A percentile compares a stretch with the other conserved stretches of the same genome.
These are phyloP conservation scores for Podiceps cristatus DNA, from an alignment of 2,113 vertebrate species.

Conservation along the genomic window DNA sequence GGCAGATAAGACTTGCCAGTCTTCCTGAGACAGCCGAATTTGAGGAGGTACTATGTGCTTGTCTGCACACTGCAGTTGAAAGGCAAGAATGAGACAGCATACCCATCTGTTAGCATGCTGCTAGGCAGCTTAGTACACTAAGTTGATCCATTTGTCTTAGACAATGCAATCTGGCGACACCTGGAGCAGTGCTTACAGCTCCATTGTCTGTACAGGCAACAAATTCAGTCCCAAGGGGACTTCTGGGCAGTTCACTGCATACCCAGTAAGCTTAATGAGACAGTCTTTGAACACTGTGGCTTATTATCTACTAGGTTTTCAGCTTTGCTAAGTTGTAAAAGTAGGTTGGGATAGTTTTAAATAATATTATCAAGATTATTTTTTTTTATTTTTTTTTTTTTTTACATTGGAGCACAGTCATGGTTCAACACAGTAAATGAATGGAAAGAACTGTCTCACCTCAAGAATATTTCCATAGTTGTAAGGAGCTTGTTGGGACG, in stretches of 20 bases:
- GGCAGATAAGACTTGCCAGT: background rate
- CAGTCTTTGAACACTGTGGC: background rate
- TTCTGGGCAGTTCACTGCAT: background rate
- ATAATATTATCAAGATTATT: background rate
- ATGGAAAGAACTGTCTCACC: background rate
- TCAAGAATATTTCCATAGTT: background rate
- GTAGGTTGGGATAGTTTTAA: background rate
- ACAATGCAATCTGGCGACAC: background rate
- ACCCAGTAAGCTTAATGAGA: background rate
- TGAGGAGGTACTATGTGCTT: background rate
- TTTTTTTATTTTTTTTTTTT: background rate
- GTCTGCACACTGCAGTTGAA: background rate
- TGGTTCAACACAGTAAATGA: background rate
- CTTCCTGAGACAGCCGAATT: background rate
- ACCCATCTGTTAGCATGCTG: background rate
- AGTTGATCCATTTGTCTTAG: background rate
- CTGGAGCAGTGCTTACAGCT: background rate
- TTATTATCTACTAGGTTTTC: background rate
- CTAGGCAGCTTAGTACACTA: background rate
- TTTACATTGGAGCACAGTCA: background rate
- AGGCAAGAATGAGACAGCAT: background rate
- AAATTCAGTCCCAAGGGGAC: background rate
- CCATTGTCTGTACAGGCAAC: background rate
- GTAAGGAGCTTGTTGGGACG: background rate
- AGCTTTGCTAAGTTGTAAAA: background rate